Evolutionary conservation across 2,113 vertebrate species (phyloP), one percentile per base, ranked within the genome.

Genomic region (Sylvia atricapilla): DNA sequence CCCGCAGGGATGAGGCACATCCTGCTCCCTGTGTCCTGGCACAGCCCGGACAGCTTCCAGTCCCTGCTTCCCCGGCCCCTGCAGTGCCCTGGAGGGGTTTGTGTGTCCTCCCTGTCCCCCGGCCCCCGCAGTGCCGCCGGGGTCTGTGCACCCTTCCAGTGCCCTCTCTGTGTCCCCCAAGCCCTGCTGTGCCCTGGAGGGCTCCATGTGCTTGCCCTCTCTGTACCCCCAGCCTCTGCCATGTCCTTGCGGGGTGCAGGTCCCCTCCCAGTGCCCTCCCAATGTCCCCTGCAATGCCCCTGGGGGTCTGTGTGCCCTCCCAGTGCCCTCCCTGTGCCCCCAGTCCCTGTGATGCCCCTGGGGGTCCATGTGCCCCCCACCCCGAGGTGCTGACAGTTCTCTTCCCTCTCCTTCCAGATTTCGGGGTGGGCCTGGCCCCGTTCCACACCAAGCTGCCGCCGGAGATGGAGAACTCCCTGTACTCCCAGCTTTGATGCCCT

Each of bases 391-490:
- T 96, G 64, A 94, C 11, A 0, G 4, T 22, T 80, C 59, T 53
- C 20, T 77, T 11, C 41, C 68, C 13, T 94, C 47, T 89, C 33
- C 27, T 72, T 88, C 4, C 91, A 97, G 97, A 97, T 81, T 97
- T 97, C 5, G 95, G 96, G 16, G 87, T 97, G 37, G 93, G 93
- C 22, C 87, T 97, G 10, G 0, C 90, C 53, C 87, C 97, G 4
- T 97, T 97, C 95, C 97, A 97, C 12, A 2, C 97, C 21, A 98
- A 97, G 93, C 82, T 96, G 81, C 68, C 97, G 3, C 84, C 95
- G 2, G 97, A 98, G 79, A 97, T 97, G 95, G 97, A 98, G 89
- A 93, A 62, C 59, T 93, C 97, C 24, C 95, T 98, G 41, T 97
- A 97, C 83, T 97, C 97, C 3, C 97, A 97, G 72, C 96, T 97